These are phyloP conservation scores for Aphaenogaster floridana DNA, from an alignment of 1,140 invertebrate species.

Conservation along the genomic window DNA sequence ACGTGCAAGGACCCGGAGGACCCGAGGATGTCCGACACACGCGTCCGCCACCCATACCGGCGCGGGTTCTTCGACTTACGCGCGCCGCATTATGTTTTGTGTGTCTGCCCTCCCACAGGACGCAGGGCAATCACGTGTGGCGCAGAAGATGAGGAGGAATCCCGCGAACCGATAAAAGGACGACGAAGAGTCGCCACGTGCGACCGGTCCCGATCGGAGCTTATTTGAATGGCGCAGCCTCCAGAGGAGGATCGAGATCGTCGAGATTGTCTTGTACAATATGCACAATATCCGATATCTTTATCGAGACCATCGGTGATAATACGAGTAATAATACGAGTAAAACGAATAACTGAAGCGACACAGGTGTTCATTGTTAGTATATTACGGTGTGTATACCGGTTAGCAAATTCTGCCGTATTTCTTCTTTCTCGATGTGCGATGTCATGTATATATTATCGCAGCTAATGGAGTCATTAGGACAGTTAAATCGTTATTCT, in stretches of 20 bases:
- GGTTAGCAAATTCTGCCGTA: background rate
- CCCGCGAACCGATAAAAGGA: slow-evolving; percentile 67
- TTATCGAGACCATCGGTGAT: background rate
- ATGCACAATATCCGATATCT: background rate
- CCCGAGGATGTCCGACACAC: slow-evolving; percentile 69
- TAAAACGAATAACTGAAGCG: background rate
- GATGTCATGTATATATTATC: slow-evolving; percentile 32
- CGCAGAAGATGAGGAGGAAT: slow-evolving; percentile 7
- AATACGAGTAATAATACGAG: background rate
- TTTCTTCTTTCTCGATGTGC: background rate
- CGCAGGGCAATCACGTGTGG: slow-evolving; percentile 68
- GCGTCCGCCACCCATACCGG: slow-evolving; percentile 65
- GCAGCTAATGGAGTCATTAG: slow-evolving; percentile 45
- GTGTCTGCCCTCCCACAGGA: slow-evolving; percentile 77
- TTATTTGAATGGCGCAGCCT: background rate
- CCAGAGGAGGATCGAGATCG: background rate
- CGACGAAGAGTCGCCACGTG: slow-evolving; percentile 48
- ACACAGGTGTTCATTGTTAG: background rate
- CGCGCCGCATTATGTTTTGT: slow-evolving; percentile 75
- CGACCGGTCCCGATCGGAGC: slow-evolving; percentile 58
- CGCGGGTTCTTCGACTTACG: slow-evolving; percentile 60
- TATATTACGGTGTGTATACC: background rate
- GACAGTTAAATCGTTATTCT: slow-evolving; percentile 50
- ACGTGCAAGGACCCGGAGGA: slow-evolving; percentile 65
- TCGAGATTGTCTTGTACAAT: background rate